Conservation (phyloP, 2,888 invertebrate species). For the Caenorhabditis afra region DNA sequence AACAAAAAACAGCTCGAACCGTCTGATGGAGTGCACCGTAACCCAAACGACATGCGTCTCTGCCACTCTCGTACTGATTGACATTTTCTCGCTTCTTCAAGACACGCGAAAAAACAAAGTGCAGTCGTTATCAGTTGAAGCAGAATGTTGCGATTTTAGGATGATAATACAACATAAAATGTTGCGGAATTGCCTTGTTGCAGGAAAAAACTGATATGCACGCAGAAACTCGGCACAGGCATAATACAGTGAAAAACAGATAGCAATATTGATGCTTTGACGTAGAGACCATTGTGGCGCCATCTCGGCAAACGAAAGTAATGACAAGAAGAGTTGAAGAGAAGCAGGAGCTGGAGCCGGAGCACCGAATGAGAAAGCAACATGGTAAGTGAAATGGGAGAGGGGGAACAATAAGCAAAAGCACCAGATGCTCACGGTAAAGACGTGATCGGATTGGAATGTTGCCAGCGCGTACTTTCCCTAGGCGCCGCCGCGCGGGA, state of each 20-base stretch:
- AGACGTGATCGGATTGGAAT: conserved; percentile 57
- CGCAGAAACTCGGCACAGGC: conserved; percentile 33
- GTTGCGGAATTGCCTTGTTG: conserved; percentile 51
- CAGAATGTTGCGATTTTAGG: conserved; percentile 19
- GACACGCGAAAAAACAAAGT: conserved; percentile 48
- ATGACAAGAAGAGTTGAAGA: conserved; percentile 23
- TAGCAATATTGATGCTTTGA: conserved; percentile 53
- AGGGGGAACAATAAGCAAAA: conserved; percentile 38
- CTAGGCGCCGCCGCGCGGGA: conserved; percentile 53
- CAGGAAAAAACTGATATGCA: conserved; percentile 49
- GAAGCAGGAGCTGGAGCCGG: conserved; percentile 7
- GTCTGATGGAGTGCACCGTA: conserved; percentile 22
- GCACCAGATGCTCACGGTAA: conserved; percentile 43
- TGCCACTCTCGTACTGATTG: conserved; percentile 26
- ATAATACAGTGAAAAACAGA: conserved; percentile 57
- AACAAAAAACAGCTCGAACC: conserved; percentile 19
- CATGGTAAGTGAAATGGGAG: not conserved
- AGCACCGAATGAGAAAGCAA: not conserved
- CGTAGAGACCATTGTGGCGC: conserved; percentile 52
- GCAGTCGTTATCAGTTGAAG: conserved; percentile 33
- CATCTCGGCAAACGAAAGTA: conserved; percentile 29
- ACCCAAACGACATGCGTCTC: conserved; percentile 2
- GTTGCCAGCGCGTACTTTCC: conserved; percentile 54
- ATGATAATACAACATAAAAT: conserved; percentile 39
- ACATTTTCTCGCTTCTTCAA: conserved; percentile 1